Evolutionary conservation across 2,797 vertebrate genomes (phyloP).

Genomic region (Melanotaenia nigrans): DNA sequence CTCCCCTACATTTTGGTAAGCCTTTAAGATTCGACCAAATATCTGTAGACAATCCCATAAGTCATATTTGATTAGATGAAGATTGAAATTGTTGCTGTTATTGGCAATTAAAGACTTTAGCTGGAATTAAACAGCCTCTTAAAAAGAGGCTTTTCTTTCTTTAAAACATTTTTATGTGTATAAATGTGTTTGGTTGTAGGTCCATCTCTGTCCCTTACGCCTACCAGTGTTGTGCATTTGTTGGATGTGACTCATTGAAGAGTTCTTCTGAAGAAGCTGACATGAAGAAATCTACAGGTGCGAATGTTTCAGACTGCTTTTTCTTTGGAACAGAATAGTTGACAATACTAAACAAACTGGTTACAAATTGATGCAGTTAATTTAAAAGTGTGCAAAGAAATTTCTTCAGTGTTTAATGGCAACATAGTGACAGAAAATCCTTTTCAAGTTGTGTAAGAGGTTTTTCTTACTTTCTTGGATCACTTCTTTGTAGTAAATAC

Average conservation of each 20-base stretch:
- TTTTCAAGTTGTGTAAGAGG: no score
- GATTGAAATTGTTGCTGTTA: neutral
- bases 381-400: neutral
- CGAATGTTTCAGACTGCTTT: slow-evolving; percentile 17
- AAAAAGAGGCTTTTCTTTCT: slow-evolving; percentile 15
- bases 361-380: neutral
- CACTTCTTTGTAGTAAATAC: neutral
- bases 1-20: no score
- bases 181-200: slow-evolving; percentile 76
- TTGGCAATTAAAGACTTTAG: slow-evolving; percentile 4
- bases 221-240: slow-evolving; percentile 98
- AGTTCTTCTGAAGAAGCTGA: slow-evolving; percentile 82
- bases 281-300: slow-evolving; percentile 78
- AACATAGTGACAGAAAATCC: no score
- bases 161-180: neutral
- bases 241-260: slow-evolving; percentile 87
- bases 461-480: no score
- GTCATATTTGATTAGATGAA: slow-evolving; percentile 22
- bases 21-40: slow-evolving; percentile 9
- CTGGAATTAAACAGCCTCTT: slow-evolving; percentile 5
- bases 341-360: neutral
- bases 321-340: neutral
- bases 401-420: neutral
- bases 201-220: slow-evolving; percentile 96
- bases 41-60: slow-evolving; percentile 32